phyloP scores from a whole-genome alignment of 2,797 vertebrate genomes.

The Rhyacichthys aspro region DNA sequence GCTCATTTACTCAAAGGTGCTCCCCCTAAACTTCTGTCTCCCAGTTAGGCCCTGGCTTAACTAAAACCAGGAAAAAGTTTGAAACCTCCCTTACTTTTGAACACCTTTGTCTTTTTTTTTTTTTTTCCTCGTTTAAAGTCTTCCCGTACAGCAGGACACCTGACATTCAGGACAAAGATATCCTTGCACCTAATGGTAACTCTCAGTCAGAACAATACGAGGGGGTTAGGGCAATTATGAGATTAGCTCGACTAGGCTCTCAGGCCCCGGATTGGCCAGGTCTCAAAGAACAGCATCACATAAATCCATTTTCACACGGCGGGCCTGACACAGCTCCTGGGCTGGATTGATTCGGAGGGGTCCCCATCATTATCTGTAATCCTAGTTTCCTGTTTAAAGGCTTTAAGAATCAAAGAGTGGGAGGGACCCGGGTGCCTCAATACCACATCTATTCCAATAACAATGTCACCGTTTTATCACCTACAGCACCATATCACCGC shows the following conservation, averaged over 20 bases:
- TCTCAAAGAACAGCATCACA: constrained; percentile 84
- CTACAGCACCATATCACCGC: constrained; percentile 58
- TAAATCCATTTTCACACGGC: constrained; percentile 82
- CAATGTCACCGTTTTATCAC: constrained; percentile 72
- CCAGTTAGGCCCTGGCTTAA: constrained; percentile 14
- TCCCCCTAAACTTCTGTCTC: constrained; percentile 3
- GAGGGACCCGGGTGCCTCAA: constrained; percentile 65
- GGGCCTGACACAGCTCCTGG: constrained; percentile 75
- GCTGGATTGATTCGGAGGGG: constrained; percentile 83
- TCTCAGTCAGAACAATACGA: constrained; percentile 82
- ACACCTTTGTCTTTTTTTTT: constrained; percentile 63
- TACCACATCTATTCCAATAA: constrained; percentile 71
- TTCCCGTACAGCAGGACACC: constrained; percentile 74
- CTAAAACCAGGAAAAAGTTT: constrained; percentile 22
- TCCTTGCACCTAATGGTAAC: constrained; percentile 77
- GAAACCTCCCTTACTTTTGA: constrained; percentile 37
- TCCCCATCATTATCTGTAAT: constrained; percentile 81
- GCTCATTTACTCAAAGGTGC: not conserved
- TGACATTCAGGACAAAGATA: constrained; percentile 82
- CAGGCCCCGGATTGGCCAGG: constrained; percentile 80
- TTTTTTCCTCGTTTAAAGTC: constrained; percentile 36
- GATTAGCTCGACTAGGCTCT: constrained; percentile 85
- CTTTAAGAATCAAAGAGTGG: constrained; percentile 75
- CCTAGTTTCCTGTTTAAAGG: constrained; percentile 80
- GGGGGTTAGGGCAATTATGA: constrained; percentile 87